Base-by-base conservation (phyloP, 2,888 invertebrate species). In the Pediacus dermestoides region DNA sequence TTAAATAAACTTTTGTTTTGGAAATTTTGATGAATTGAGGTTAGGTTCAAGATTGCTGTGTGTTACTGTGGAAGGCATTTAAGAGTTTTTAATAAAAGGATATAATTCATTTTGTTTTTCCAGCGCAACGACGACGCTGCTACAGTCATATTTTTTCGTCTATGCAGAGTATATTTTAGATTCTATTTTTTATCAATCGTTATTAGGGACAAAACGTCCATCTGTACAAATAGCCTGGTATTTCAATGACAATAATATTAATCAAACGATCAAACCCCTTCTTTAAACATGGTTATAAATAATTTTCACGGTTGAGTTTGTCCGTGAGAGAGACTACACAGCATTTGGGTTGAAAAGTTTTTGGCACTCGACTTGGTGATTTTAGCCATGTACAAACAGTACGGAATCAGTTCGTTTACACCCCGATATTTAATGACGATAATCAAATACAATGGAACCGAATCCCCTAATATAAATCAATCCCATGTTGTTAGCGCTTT, bases 401-500 rank as follows among this genome's bases (percentile, higher is more conserved):
- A 30, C n/a, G 31, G 38, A 44, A 37, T 39, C 47, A 30, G 46
- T 39, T 43, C 42, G 46, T 47, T 47, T 44, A 45, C 52, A 50
- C 52, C 55, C 55, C 44, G 46, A 53, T 48, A 53, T 54, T 59
- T 58, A 60, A 60, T 56, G 58, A 46, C 49, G 53, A 55, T 58
- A 57, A 59, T 60, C 58, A 59, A 57, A 57, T 52, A 57, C 56
- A 58, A 59, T 53, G 46, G 52, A 46, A 42, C 46, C 34, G 33
- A 30, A 46, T 40, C 40, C 48, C 52, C 41, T 35, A 45, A 48
- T 48, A 57, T 59, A 57, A 58, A 57, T 59, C 57, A 58, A 57
- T 59, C 54, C 43, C 39, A 39, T 42, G 47, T 55, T 52, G 53
- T 55, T 54, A 52, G 46, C n/a, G 28, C 51, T 47, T 53, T 53